Evolutionary conservation across 2,113 vertebrate species (phyloP), one percentile per base, ranked within the genome.

Genomic region (Hemicordylus capensis): DNA sequence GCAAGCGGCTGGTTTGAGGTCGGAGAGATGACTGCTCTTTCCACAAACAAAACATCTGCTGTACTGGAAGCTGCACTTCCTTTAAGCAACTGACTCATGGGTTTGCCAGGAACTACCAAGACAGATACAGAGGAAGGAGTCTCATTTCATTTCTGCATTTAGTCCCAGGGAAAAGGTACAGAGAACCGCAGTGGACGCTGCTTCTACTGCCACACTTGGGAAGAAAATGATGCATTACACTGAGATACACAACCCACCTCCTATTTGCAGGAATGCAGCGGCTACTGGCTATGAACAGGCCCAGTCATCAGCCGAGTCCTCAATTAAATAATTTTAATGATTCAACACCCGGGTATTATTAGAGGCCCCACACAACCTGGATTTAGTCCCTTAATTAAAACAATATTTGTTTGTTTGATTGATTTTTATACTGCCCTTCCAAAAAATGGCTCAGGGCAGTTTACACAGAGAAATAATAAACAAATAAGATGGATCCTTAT

Each of bases 91-190:
- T 70, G 70, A 90, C 87, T 93, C 58, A 91, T 31, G 82, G 78
- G 91, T 89, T 81, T 88, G 87, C 87, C 91, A 90, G 86, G 76
- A 92, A 87, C 81, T 90, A 75, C 92, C 8, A 85, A 0, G 82
- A 84, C 88, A 91, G 83, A 85, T 89, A 90, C 75, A 0, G 86
- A 78, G 81, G 59, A 83, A 83, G 0, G 85, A 54, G 90, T 69
- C 89, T 80, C 88, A 95, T 91, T 93, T 93, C 90, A 83, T 93
- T 95, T 94, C 93, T 93, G 87, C 91, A 92, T 94, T 94, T 89
- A 83, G 92, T 81, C 39, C n/a, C 59, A 42, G 67, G 54, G 69
- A 48, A 80, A 80, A 31, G 67, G 84, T 26, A 63, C 11, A 61
- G 66, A 34, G 59, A 64, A 76, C 76, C 56, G 14, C 84, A 73